phyloP scores from a whole-genome alignment of 2,888 invertebrate species.

The Nyleta sp. region DNA sequence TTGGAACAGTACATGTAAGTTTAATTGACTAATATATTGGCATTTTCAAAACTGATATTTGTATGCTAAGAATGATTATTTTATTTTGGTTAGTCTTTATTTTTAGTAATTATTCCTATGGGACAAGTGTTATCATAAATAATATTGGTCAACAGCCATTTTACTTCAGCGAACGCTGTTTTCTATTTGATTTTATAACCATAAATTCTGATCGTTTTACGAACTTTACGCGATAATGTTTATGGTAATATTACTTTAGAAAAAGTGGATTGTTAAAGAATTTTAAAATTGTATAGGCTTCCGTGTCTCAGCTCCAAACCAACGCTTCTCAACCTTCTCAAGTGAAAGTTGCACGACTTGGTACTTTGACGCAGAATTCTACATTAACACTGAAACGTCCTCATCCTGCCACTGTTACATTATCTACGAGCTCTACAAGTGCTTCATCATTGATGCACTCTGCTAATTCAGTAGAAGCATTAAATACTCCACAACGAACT shows the following conservation, averaged over 20 bases:
- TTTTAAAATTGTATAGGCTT: neutral
- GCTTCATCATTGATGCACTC: neutral
- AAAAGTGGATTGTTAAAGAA: neutral
- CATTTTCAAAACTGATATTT: neutral
- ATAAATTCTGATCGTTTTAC: too few species aligned
- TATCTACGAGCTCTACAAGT: neutral
- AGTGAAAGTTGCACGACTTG: neutral
- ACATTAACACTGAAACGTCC: neutral
- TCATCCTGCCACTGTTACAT: neutral
- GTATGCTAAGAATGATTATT: too few species aligned
- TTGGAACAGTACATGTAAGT: slow-evolving; percentile 2
- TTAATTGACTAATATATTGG: neutral
- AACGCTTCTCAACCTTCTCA: neutral
- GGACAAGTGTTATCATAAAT: too few species aligned
- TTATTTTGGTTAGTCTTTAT: too few species aligned
- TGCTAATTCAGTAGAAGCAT: neutral
- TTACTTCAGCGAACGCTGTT: too few species aligned
- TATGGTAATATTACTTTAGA: too few species aligned
- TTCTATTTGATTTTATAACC: too few species aligned
- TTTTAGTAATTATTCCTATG: too few species aligned
- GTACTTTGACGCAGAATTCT: neutral
- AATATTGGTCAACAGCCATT: too few species aligned
- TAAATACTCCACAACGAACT: too few species aligned
- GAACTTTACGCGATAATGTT: too few species aligned
- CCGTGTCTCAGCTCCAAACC: neutral